Conservation (phyloP, 2,797 vertebrate genomes). For the Vespertilio murinus region DNA sequence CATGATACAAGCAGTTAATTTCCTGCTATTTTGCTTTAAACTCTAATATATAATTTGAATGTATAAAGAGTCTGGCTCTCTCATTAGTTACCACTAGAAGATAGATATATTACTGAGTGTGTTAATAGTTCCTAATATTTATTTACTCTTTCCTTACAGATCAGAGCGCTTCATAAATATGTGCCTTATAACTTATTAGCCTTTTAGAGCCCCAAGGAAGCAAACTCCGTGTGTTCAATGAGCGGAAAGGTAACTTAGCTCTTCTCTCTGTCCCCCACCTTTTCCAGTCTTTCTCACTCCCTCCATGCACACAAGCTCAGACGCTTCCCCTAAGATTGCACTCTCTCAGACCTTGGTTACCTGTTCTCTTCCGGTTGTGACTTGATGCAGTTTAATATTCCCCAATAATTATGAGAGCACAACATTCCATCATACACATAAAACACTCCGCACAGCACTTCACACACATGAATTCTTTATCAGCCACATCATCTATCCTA, state of each 20-base stretch:
- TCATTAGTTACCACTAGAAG: not conserved
- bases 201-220: not conserved
- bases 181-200: not conserved
- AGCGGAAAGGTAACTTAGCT: not conserved
- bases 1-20: not conserved
- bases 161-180: not conserved
- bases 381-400: not conserved
- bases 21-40: constrained; percentile 24
- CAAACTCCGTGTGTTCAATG: not conserved
- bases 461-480: not conserved
- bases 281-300: not conserved
- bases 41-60: not conserved
- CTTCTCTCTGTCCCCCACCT: not conserved
- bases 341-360: not conserved
- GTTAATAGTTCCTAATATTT: not conserved
- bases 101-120: not conserved
- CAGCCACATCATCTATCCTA: not conserved
- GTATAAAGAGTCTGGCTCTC: not conserved
- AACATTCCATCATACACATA: not conserved
- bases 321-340: accelerated
- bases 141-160: not conserved
- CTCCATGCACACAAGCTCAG: not conserved
- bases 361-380: not conserved
- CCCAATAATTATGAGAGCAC: not conserved
- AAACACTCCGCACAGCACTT: not conserved